Conservation (phyloP, 2,797 vertebrate genomes). For the Nyctalus aviator region DNA sequence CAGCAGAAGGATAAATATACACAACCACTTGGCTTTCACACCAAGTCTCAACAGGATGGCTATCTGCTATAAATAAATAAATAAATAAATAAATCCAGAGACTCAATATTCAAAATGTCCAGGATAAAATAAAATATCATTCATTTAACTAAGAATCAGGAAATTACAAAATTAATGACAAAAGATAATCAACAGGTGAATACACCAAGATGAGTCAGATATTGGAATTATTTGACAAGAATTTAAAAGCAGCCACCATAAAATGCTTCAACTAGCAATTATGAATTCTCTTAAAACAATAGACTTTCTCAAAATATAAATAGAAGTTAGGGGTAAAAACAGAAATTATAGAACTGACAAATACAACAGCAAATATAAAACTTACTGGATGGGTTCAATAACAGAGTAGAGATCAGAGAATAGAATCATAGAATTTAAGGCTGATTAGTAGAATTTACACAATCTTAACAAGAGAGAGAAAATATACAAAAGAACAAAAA, state of each 20-base stretch:
- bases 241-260: background rate
- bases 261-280: background rate
- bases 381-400: background rate
- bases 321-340: background rate
- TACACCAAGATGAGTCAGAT: background rate
- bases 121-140: background rate
- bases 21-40: background rate
- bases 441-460: background rate
- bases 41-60: background rate
- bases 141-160: background rate
- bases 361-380: background rate
- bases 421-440: background rate
- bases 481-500: background rate
- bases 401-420: background rate
- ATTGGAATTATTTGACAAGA: background rate
- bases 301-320: background rate
- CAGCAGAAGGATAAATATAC: background rate
- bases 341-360: background rate
- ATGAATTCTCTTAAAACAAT: background rate
- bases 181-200: background rate
- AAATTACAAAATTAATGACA: background rate
- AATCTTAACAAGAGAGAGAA: background rate
- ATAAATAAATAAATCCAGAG: background rate
- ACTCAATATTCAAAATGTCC: background rate
- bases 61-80: background rate